Evolutionary conservation across 1,140 invertebrate genomes (phyloP).

Genomic region (Ooceraea biroi): DNA sequence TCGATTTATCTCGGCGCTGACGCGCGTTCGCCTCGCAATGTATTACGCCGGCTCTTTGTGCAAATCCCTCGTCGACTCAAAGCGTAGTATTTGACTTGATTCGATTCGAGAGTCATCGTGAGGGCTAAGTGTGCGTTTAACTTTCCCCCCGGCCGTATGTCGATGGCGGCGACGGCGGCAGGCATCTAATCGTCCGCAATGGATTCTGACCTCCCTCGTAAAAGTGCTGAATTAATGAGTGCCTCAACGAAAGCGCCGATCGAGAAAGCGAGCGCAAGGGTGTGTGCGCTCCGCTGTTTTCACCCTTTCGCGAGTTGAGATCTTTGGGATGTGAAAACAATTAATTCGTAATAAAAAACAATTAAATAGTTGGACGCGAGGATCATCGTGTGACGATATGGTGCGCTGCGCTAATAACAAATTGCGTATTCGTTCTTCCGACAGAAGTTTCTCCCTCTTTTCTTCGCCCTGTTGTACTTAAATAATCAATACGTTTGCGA

Average conservation of each 20-base stretch:
- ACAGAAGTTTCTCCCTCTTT: neutral
- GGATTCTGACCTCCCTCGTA: constrained; percentile 31
- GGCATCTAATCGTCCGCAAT: constrained; percentile 46
- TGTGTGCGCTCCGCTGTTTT: neutral
- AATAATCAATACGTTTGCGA: constrained; percentile 13
- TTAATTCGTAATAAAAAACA: too few relatives aligned
- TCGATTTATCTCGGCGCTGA: constrained; percentile 14
- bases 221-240: constrained; percentile 36
- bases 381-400: constrained; percentile 9
- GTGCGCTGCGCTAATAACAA: neutral
- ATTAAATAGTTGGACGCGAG: too few relatives aligned
- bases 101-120: constrained; percentile 50
- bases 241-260: constrained; percentile 42
- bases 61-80: constrained; percentile 24
- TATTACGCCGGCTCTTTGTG: constrained; percentile 43
- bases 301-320: constrained; percentile 26
- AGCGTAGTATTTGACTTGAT: constrained; percentile 52
- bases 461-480: neutral
- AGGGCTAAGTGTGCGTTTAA: constrained; percentile 45
- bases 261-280: neutral
- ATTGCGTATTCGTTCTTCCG: neutral
- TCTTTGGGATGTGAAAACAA: constrained; percentile 53
- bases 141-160: neutral
- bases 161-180: neutral
- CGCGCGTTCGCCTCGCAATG: neutral